Percentiles rank a stretch among this genome's conserved stretches.
Conservation (phyloP, 2,113 vertebrate species). For the Peromyscus californicus region DNA sequence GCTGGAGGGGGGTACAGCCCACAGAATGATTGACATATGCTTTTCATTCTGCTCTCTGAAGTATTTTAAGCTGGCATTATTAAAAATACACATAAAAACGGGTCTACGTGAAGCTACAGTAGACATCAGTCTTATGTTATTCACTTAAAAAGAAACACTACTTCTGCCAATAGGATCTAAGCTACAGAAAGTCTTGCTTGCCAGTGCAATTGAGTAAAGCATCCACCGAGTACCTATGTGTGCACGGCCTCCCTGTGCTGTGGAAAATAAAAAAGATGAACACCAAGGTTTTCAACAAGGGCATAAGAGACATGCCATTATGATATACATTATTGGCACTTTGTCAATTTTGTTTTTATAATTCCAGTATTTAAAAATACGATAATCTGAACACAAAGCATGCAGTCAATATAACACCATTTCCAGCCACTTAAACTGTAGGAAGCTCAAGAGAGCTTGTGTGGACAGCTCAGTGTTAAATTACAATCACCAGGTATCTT, state of each 20-base stretch:
- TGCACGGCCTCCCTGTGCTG: not conserved
- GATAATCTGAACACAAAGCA: slow-evolving; percentile 2
- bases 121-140: slow-evolving; percentile 64
- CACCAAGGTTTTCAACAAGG: not conserved
- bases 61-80: slow-evolving; percentile 75
- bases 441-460: not conserved
- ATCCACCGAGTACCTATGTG: not conserved
- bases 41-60: slow-evolving; percentile 68
- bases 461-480: not conserved
- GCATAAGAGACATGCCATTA: not conserved
- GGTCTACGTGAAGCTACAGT: slow-evolving; percentile 57
- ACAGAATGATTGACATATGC: slow-evolving; percentile 59
- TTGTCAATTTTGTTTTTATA: slow-evolving; percentile 23
- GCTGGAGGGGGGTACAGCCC: slow-evolving; percentile 49
- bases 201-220: not conserved
- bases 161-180: slow-evolving; percentile 51
- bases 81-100: slow-evolving; percentile 72
- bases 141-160: slow-evolving; percentile 67
- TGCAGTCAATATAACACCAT: not conserved
- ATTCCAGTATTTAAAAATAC: not conserved
- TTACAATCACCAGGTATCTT: slow-evolving; percentile 6
- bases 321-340: not conserved
- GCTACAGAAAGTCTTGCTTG: slow-evolving; percentile 31
- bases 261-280: slow-evolving; percentile 30
- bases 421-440: slow-evolving; percentile 3